A percentile compares a stretch with the other conserved stretches of the same genome.
Evolutionary conservation across 2,797 vertebrate species (phyloP).

Genomic region (Capromys pilorides): DNA sequence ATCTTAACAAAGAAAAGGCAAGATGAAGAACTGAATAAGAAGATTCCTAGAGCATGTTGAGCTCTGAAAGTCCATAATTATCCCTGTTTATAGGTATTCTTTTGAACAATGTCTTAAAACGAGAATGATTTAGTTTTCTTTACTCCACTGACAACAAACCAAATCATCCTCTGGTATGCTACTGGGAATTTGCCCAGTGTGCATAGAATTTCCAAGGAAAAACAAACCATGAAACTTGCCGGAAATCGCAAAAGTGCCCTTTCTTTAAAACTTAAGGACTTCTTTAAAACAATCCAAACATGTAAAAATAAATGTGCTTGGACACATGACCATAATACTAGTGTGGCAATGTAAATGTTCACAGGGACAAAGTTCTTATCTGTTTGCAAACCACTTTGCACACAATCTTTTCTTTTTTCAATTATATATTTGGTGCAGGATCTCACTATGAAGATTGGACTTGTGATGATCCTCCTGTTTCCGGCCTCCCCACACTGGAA

Average conservation of each 20-base stretch:
- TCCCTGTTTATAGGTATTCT: background rate
- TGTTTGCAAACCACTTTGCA: background rate
- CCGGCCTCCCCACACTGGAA: too few species aligned
- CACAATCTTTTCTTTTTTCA: background rate
- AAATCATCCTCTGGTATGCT: background rate
- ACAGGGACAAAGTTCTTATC: background rate
- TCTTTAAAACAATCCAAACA: background rate
- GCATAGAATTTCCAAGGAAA: conserved; percentile 2
- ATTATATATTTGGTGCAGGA: too few species aligned
- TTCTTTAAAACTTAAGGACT: background rate
- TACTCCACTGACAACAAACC: background rate
- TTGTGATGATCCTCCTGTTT: too few species aligned
- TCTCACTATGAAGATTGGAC: too few species aligned
- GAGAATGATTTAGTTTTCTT: background rate
- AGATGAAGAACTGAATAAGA: conserved; percentile 27
- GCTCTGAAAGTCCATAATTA: background rate
- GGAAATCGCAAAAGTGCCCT: background rate
- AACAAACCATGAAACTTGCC: background rate
- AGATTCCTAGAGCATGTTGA: background rate
- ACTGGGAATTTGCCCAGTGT: background rate
- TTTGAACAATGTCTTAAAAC: background rate
- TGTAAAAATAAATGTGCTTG: background rate
- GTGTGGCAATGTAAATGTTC: background rate
- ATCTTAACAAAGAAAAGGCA: background rate
- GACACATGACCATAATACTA: conserved; percentile 15